phyloP scores from a whole-genome alignment of 2,888 invertebrate genomes.

The Polietes domitor region DNA sequence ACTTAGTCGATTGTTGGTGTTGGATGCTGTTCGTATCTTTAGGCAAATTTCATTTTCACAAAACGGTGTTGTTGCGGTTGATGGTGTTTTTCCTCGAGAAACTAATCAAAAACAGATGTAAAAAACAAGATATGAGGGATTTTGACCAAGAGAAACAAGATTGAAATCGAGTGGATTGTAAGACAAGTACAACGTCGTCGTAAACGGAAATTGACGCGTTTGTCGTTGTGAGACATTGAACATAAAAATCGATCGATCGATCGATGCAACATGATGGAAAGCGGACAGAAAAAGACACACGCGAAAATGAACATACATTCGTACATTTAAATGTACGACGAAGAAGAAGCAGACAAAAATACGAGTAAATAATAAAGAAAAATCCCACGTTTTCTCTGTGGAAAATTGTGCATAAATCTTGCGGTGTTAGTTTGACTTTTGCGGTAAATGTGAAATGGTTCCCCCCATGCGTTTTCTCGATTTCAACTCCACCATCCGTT shows the following conservation, averaged over 20 bases:
- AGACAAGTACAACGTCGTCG: neutral
- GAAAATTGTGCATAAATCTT: constrained; percentile 1
- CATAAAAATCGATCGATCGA: neutral
- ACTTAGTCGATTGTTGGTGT: neutral
- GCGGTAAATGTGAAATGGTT: neutral
- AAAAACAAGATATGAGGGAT: constrained; percentile 31
- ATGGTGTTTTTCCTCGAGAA: neutral
- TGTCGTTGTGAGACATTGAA: neutral
- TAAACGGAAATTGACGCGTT: neutral
- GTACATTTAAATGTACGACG: no score
- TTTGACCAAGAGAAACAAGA: constrained; percentile 24
- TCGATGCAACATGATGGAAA: neutral
- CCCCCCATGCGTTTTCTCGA: neutral
- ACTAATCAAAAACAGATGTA: constrained; percentile 29
- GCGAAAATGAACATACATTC: neutral
- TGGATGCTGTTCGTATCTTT: neutral
- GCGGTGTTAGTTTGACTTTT: neutral
- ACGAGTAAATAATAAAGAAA: neutral
- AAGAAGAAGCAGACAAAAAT: no score
- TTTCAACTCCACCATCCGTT: neutral
- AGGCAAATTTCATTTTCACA: constrained; percentile 4
- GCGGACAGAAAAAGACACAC: neutral
- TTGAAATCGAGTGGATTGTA: constrained; percentile 24
- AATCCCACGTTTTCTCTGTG: neutral
- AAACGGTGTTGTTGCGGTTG: neutral